Evolutionary conservation across 2,113 vertebrate genomes (phyloP).

Genomic region (Prochilodus magdalenae): DNA sequence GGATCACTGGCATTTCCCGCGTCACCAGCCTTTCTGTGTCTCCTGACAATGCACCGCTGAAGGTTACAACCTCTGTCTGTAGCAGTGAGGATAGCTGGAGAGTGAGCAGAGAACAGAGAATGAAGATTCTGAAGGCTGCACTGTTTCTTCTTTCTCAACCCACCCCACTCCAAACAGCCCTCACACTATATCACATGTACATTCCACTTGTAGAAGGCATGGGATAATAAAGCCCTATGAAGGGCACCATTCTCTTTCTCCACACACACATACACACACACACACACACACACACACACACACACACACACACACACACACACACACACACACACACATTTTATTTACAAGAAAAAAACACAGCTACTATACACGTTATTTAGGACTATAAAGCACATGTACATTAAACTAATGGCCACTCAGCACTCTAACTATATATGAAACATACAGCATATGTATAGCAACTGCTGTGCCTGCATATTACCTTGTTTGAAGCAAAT

Average conservation of each 20-base stretch:
- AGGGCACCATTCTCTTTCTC: not conserved
- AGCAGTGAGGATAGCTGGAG: constrained; percentile 39
- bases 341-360: not conserved
- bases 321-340: not conserved
- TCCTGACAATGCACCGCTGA: constrained; percentile 39
- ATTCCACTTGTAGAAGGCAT: not conserved
- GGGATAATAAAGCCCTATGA: not conserved
- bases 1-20: constrained; percentile 86
- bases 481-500: not conserved
- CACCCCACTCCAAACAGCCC: not conserved
- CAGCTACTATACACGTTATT: not conserved
- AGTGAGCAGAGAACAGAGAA: not conserved
- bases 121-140: not conserved
- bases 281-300: not conserved
- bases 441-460: not conserved
- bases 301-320: not conserved
- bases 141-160: not conserved
- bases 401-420: not conserved
- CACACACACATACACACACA: not conserved
- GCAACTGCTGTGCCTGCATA: not conserved
- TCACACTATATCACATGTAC: not conserved
- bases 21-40: constrained; percentile 74
- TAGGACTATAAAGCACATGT: not conserved
- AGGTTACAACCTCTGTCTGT: constrained; percentile 52
- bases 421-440: not conserved